Conservation (phyloP, 2,113 vertebrate species). For the Vanacampus margaritifer region DNA sequence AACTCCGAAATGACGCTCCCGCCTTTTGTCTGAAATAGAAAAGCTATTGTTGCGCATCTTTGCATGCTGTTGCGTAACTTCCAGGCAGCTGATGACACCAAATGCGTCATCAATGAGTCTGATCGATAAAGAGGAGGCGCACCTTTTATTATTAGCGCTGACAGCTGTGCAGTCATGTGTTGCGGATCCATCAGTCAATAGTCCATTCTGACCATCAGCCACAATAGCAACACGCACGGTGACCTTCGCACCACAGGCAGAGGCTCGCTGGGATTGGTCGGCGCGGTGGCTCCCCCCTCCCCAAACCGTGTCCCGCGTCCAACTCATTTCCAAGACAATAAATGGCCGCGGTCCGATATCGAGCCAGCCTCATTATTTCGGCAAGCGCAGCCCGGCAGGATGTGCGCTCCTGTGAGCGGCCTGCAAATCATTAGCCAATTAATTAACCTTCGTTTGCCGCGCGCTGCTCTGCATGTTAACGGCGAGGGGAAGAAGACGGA, state of each 20-base stretch:
- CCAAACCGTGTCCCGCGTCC: too few species aligned
- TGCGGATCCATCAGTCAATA: not conserved
- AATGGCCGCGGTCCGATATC: not conserved
- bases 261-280: not conserved
- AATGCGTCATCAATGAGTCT: not conserved
- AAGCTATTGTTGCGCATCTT: not conserved
- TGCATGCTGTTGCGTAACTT: not conserved
- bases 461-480: too few species aligned
- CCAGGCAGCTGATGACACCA: not conserved
- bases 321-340: not conserved
- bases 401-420: conserved; percentile 28
- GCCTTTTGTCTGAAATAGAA: not conserved
- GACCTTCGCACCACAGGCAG: not conserved
- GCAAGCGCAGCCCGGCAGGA: conserved; percentile 10
- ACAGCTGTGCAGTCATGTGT: not conserved
- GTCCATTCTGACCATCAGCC: not conserved
- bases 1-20: not conserved
- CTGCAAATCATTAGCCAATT: conserved; percentile 36
- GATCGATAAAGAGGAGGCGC: not conserved
- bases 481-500: too few species aligned
- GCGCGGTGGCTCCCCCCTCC: not conserved
- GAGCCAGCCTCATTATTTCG: conserved; percentile 19
- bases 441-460: conserved; percentile 1
- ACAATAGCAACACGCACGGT: not conserved
- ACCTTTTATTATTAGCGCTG: not conserved